These are phyloP conservation scores for Goniozus legneri DNA, from an alignment of 1,140 invertebrate genomes.

Conservation along the genomic window DNA sequence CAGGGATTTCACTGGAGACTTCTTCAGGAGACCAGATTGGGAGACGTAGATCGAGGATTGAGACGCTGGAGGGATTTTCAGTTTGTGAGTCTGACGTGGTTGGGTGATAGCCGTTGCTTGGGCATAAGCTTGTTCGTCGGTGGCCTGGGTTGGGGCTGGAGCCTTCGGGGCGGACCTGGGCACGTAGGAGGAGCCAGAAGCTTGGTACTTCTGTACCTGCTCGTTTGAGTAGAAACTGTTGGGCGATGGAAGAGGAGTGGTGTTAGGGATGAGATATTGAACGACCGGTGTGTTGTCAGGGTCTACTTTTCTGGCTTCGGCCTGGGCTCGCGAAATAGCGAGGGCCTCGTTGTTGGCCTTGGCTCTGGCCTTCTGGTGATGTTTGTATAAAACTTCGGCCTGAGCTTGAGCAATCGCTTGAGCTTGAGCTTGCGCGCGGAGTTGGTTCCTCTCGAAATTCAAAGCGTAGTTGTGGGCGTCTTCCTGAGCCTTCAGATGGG, in stretches of 20 bases:
- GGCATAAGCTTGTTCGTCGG: constrained; percentile 18
- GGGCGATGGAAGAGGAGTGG: constrained; percentile 34
- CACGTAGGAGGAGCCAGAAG: constrained; percentile 39
- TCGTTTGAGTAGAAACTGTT: constrained; percentile 41
- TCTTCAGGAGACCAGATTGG: constrained; percentile 42
- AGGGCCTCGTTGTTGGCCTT: constrained; percentile 45
- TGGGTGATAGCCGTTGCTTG: constrained; percentile 32
- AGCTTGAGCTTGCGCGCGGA: constrained; percentile 44
- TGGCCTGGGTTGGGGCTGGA: constrained; percentile 7
- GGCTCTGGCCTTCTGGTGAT: constrained; percentile 35
- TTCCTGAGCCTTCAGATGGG: constrained; percentile 46
- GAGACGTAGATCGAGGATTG: constrained; percentile 43
- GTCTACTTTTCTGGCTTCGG: constrained; percentile 34
- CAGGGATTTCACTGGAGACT: constrained; percentile 42
- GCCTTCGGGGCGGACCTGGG: constrained; percentile 33
- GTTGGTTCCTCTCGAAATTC: constrained; percentile 46
- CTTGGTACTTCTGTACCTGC: constrained; percentile 39
- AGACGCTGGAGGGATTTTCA: constrained; percentile 33
- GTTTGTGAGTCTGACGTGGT: constrained; percentile 41
- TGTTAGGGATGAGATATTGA: constrained; percentile 43
- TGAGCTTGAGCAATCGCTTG: constrained; percentile 48
- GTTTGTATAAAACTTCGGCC: constrained; percentile 44
- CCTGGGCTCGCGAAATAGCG: constrained; percentile 40
- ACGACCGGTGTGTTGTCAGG: constrained; percentile 41
- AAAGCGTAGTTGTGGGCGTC: constrained; percentile 43